Conservation (phyloP, 2,113 vertebrate species). For the Smithornis capensis region DNA sequence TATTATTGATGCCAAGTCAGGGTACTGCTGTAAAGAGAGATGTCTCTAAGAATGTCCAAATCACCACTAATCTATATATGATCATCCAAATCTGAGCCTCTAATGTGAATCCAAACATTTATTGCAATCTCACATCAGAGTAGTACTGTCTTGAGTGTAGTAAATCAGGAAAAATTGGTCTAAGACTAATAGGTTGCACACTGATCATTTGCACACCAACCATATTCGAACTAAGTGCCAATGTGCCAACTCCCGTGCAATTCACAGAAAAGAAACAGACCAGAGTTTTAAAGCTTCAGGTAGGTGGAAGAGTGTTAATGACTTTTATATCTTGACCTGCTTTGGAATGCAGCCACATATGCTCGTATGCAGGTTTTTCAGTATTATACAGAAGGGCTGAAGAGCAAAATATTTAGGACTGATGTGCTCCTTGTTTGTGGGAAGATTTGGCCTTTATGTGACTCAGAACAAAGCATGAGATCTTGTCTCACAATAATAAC, state of each 20-base stretch:
- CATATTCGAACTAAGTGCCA: not conserved
- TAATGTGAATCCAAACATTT: not conserved
- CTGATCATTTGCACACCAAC: not conserved
- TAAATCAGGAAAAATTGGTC: not conserved
- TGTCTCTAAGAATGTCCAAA: not conserved
- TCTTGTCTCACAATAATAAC: not conserved
- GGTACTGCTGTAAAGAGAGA: not conserved
- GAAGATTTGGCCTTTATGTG: not conserved
- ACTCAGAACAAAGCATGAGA: not conserved
- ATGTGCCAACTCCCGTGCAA: not conserved
- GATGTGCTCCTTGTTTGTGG: not conserved
- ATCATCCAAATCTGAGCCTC: not conserved
- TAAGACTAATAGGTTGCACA: not conserved
- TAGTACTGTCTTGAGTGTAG: not conserved
- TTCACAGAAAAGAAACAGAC: not conserved
- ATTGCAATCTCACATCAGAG: not conserved
- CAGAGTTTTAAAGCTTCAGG: not conserved
- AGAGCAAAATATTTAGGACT: not conserved
- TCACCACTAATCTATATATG: not conserved
- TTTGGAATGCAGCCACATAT: not conserved
- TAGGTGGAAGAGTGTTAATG: not conserved
- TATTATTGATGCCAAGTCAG: not conserved
- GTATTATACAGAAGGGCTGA: not conserved
- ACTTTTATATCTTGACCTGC: slow-evolving; percentile 17
- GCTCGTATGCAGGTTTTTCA: not conserved